Evolutionary conservation across 2,888 invertebrate genomes (phyloP).

Genomic region (Drosophila austrosaltans): DNA sequence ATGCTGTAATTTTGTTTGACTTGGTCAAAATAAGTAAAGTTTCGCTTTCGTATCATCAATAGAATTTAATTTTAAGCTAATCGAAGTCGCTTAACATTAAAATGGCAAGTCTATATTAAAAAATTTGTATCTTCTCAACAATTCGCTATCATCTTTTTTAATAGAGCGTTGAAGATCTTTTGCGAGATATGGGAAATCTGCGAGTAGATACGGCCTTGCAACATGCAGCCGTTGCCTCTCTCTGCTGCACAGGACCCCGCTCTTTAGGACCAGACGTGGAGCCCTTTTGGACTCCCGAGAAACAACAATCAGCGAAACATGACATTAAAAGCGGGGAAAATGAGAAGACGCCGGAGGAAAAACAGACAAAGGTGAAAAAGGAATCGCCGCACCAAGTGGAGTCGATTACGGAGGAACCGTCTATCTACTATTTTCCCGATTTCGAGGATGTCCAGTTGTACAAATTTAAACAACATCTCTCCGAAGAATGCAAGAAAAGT

Average conservation of each 20-base stretch:
- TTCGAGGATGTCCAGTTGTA: slow-evolving; percentile 63
- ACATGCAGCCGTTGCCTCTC: slow-evolving; percentile 56
- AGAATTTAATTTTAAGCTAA: background rate
- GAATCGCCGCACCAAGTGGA: background rate
- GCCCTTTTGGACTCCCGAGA: slow-evolving; percentile 12
- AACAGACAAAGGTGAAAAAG: background rate
- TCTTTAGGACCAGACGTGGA: slow-evolving; percentile 73
- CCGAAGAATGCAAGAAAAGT: slow-evolving; percentile 65
- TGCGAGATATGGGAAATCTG: slow-evolving; percentile 30
- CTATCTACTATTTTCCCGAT: slow-evolving; percentile 49
- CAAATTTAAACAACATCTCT: slow-evolving; percentile 66
- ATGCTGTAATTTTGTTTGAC: no score
- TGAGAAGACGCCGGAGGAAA: background rate
- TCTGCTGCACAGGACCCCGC: slow-evolving; percentile 61
- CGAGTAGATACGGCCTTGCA: slow-evolving; percentile 55
- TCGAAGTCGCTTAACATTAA: background rate
- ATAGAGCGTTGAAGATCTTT: slow-evolving; percentile 56
- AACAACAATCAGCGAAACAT: background rate
- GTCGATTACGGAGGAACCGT: slow-evolving; percentile 32
- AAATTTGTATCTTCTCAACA: background rate
- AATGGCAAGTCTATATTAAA: background rate
- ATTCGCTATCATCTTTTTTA: background rate
- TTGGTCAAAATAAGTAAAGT: no score
- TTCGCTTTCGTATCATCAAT: no score
- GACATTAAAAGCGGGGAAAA: background rate